A percentile compares a stretch with the other conserved stretches of the same genome.
These are phyloP conservation scores for Gymnopithys bicolor DNA, from an alignment of 2,797 vertebrate species.

Conservation along the genomic window DNA sequence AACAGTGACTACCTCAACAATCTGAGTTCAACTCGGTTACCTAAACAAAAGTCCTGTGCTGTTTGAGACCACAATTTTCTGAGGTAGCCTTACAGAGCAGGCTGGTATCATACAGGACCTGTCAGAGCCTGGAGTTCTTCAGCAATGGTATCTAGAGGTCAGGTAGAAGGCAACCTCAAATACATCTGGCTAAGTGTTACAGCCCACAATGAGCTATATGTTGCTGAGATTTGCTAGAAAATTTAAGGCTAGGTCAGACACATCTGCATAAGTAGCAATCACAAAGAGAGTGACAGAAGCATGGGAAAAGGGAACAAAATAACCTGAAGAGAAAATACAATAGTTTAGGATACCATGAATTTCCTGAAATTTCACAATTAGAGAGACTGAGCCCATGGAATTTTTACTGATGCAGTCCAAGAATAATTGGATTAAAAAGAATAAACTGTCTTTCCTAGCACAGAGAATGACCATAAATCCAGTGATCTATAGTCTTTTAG, in stretches of 20 bases:
- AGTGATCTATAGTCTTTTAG: background rate
- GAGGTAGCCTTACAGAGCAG: background rate
- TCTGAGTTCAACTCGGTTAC: background rate
- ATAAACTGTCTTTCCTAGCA: background rate
- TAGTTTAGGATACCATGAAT: background rate
- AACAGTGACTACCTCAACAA: fast-evolving
- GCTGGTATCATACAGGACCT: background rate
- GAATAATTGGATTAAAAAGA: background rate
- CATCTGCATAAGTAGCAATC: background rate
- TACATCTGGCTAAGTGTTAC: background rate
- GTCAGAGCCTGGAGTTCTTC: background rate
- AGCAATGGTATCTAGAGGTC: background rate
- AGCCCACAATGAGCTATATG: background rate
- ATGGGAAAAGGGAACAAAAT: background rate
- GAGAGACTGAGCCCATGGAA: background rate
- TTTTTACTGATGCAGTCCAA: background rate
- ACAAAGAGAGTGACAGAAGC: background rate
- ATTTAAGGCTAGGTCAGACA: background rate
- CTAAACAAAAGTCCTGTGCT: background rate
- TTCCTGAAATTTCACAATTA: background rate
- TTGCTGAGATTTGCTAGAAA: background rate
- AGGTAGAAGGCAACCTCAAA: background rate
- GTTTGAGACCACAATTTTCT: background rate
- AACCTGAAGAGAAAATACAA: background rate
- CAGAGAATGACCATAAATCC: background rate